Base-by-base conservation (phyloP, 2,888 invertebrate species). In the Drepana falcataria region DNA sequence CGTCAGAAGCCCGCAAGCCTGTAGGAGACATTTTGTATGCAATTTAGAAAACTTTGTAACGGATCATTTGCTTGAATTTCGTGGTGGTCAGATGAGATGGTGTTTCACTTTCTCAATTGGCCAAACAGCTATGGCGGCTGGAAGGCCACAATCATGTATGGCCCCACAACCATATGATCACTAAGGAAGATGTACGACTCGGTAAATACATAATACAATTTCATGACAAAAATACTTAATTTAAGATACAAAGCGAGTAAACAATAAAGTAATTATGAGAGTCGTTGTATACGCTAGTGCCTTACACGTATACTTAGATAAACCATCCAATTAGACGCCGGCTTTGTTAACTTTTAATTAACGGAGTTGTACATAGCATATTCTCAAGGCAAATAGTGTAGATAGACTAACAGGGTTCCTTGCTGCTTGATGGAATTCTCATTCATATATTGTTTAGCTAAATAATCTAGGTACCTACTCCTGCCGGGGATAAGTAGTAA, bases 1-100 rank as follows among this genome's bases (percentile, higher is more conserved):
- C 86, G 84, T 85, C 89, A 83, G 82, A 75, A 83, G 77, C 83
- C 75, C 81, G 76, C 81, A 79, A 81, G 77, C 77, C 83, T 87
- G 85, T 80, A 73, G 69, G 74, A 79, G 85, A 85, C 86, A 79
- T 85, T 85, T 83, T 82, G 83, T 85, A 85, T 85, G 85, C 85
- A 85, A 84, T 82, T 82, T 84, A 75, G 79, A 78, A 78, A 78
- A 79, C 66, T 70, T 75, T 73, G 71, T 33, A 77, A 75, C 80
- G 81, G 81, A 75, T 81, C 83, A 81, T 83, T 84, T 83, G 75
- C 70, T 71, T 76, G 76, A 66, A 68, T 33, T 34, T 71, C 66
- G 63, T 72, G 75, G 76, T 65, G 71, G 69, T 67, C 60, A 62
- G 66, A 63, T 65, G 21, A 21, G 21, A 21, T 21, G 21, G 21